Conservation (phyloP, 37 sponge, comb jelly and placozoan species). For the Hexactinellida sp. region DNA sequence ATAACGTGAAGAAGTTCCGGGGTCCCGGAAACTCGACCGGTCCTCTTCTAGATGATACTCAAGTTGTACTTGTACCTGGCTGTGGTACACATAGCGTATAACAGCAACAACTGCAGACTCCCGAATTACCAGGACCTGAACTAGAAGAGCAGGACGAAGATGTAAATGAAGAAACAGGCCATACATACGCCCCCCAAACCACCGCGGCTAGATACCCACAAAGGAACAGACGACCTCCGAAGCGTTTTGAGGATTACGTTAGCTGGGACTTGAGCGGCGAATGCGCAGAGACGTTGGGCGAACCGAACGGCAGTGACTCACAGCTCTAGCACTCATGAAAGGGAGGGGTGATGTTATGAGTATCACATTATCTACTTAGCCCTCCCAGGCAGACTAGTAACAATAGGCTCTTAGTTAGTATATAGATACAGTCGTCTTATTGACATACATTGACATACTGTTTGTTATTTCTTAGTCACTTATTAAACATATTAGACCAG, state of each 20-base stretch:
- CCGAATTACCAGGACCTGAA: neutral
- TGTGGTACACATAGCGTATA: neutral
- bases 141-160: neutral
- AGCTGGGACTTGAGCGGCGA: neutral
- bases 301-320: neutral
- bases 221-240: neutral
- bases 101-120: neutral
- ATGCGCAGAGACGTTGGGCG: neutral
- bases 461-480: too few relatives aligned
- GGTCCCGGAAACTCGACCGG: neutral
- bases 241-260: neutral
- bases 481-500: too few relatives aligned
- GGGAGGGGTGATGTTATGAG: neutral
- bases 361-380: neutral
- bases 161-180: neutral
- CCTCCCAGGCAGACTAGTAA: too few relatives aligned
- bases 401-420: too few relatives aligned
- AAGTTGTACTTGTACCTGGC: neutral
- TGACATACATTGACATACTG: too few relatives aligned
- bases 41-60: neutral
- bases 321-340: neutral
- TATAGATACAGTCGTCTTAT: too few relatives aligned
- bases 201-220: neutral
- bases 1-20: neutral
- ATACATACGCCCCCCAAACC: neutral